Base-by-base conservation (phyloP, 2,113 vertebrate genomes). In the Diglossa brunneiventris region DNA sequence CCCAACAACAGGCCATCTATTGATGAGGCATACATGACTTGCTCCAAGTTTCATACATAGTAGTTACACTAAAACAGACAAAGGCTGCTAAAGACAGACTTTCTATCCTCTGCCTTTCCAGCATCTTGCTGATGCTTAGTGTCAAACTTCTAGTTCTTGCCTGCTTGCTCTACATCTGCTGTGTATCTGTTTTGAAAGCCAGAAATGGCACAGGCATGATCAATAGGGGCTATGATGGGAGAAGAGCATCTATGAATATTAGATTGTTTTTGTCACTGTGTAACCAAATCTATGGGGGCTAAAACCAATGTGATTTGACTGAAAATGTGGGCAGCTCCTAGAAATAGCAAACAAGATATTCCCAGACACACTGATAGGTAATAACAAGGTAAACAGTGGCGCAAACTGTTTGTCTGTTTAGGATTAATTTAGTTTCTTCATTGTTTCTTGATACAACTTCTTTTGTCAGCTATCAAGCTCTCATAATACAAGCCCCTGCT, bases 201-300 rank as follows among this genome's bases (percentile, higher is more conserved):
- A 55, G 18, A 42, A 42, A 92, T 69, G 91, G 69, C 66, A 94
- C 58, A 56, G 28, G 33, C 77, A 96, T 56, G 52, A 70, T 46
- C 61, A 72, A 44, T 0, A 81, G 49, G 61, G 31, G 22, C 64
- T 77, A 59, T 27, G 28, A 63, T 21, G 24, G 27, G 18, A 83
- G 8, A 26, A 92, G 37, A 83, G 37, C 31, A 58, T 49, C 74
- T 83, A 80, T 13, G 8, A 88, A 53, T 30, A 79, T 55, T 13
- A 44, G 15, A 50, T 47, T 79, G 23, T 4, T 79, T 82, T 82
- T 80, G 46, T 15, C 47, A 31, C 26, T 33, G 16, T 30, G 30
- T 46, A 49, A 55, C 41, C 67, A 92, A 84, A 83, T 33, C 52
- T 6, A 35, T 3, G 19, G 39, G 13, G 11, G 13, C 28, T 66